Percentiles rank a stretch among this genome's conserved stretches.
Conservation (phyloP, 2,113 vertebrate genomes). For the Sisor rabdophorus region DNA sequence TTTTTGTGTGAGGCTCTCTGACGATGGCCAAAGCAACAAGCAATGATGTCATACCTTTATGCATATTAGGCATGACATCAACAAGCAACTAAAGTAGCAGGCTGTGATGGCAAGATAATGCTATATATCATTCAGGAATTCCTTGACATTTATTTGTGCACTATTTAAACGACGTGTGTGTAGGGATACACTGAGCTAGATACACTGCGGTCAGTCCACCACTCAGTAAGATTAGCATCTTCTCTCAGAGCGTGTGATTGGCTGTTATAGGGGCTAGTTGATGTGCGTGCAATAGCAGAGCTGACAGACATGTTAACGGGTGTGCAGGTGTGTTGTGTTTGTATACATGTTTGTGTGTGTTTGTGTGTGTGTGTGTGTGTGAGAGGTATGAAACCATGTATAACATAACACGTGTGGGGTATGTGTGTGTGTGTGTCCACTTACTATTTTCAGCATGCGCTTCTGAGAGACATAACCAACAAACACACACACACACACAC, state of each 20-base stretch:
- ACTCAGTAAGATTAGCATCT: background rate
- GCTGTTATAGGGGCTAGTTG: background rate
- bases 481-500: background rate
- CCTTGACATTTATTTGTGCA: background rate
- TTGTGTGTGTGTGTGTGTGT: background rate
- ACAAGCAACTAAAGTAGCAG: no score
- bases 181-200: background rate
- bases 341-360: no score
- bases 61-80: background rate
- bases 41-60: background rate
- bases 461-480: background rate
- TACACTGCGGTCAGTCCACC: background rate
- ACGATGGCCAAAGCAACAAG: background rate
- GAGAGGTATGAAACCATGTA: background rate
- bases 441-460: conserved; percentile 14
- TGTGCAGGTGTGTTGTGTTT: background rate
- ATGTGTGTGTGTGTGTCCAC: conserved; percentile 21
- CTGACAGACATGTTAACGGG: background rate
- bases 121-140: background rate
- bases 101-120: no score
- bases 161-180: background rate
- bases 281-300: background rate
- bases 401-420: background rate
- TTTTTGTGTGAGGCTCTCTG: background rate
- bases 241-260: background rate